Evolutionary conservation across 1,140 invertebrate species (phyloP), one percentile per base, ranked within the genome.

Genomic region (Brachionus rubens): DNA sequence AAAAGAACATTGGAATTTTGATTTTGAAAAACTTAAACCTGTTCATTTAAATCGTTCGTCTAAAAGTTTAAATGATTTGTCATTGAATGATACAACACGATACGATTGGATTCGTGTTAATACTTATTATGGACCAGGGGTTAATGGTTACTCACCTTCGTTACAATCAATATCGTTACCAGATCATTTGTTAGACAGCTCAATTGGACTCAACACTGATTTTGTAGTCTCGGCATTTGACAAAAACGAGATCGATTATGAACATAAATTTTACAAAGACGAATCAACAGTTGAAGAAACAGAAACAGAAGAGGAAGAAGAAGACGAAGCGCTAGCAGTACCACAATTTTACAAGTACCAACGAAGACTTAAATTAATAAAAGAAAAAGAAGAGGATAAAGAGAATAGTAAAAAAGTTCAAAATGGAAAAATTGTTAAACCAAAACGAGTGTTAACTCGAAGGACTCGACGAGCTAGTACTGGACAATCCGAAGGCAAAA

Each of bases 321-420:
- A 72, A 33, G 68, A 72, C 28, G 68, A 72, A 3, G 68, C 68
- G 6, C 46, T 72, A 9, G 68, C 68, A 14, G 46, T 72, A 21
- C 68, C 68, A 3, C 68, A 72, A 48, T 72, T 72, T 30, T 72
- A 72, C 46, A 72, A 72, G 24, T 72, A 72, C 19, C 68, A 72
- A 33, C 26, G 68, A 24, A 33, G 68, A n/a, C 46, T 72, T 24
- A 72, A 72, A 7, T n/a, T 72, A 19, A 43, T 65, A 41, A 14
- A 41, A 5, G 40, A 65, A 4, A 9, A 36, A 36, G 12, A 16
- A 2, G 16, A 65, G 9, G 59, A 48, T 16, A 72, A 50, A 46
- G 46, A 72, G 46, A 54, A 48, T 12, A 46, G 43, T 7, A 62
- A 62, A 16, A 40, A 40, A 19, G 9, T 4, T 21, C 10, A 24